These are phyloP conservation scores for Rhinogobio ventralis DNA, from an alignment of 2,797 vertebrate species.

Conservation along the genomic window DNA sequence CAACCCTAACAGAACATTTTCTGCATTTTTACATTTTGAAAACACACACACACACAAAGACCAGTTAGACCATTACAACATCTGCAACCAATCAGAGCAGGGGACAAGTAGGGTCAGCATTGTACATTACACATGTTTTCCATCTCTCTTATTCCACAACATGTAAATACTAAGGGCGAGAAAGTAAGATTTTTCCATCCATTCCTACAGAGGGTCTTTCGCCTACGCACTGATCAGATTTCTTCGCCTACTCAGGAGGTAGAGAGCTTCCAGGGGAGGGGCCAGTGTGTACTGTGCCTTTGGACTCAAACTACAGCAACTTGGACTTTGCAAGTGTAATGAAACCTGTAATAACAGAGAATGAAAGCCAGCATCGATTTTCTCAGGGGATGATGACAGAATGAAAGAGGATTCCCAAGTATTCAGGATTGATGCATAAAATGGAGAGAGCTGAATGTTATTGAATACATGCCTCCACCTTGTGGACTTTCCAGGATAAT, in stretches of 20 bases:
- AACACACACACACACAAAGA: slow-evolving; percentile 37
- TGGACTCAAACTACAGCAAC: slow-evolving; percentile 9
- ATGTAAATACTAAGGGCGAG: slow-evolving; percentile 52
- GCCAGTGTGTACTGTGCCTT: slow-evolving; percentile 12
- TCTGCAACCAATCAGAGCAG: slow-evolving; percentile 79
- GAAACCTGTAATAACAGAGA: neutral
- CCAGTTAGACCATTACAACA: slow-evolving; percentile 69
- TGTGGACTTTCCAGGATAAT: slow-evolving; percentile 58
- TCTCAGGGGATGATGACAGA: neutral
- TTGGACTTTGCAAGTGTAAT: slow-evolving; percentile 14
- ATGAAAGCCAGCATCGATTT: slow-evolving; percentile 1
- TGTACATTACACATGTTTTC: slow-evolving; percentile 82
- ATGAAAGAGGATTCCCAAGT: neutral
- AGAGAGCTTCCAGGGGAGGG: slow-evolving; percentile 62
- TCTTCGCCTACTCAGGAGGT: slow-evolving; percentile 56
- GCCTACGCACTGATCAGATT: slow-evolving; percentile 73
- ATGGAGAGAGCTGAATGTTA: slow-evolving; percentile 1
- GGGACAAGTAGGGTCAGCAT: slow-evolving; percentile 74
- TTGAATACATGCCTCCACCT: slow-evolving; percentile 67
- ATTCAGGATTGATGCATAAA: neutral
- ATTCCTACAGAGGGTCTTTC: slow-evolving; percentile 68
- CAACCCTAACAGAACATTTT: neutral
- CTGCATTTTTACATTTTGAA: neutral
- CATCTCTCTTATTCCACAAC: slow-evolving; percentile 76
- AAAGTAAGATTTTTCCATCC: slow-evolving; percentile 71